Evolutionary conservation across 2,888 invertebrate genomes (phyloP), one percentile per base, ranked within the genome.

Genomic region (Brassicogethes aeneus): DNA sequence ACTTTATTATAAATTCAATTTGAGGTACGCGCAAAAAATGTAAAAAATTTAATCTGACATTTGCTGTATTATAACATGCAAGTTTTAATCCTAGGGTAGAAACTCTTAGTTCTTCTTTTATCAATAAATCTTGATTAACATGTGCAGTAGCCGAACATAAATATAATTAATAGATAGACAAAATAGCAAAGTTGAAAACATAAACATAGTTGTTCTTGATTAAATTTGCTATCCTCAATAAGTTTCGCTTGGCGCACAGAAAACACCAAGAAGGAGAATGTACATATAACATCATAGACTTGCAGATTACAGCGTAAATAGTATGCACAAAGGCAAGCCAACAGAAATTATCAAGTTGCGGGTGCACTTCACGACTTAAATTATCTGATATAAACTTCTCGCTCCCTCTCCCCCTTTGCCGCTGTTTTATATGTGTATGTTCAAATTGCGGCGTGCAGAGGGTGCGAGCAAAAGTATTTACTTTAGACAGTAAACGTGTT

Each of bases 321-420:
- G 37, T 40, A 43, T 40, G 36, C 43, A 43, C 43, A 43, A 40
- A 43, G 43, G 38, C 39, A 40, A 43, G 39, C 38, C 37, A 44
- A 37, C 44, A 41, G 44, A 44, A 44, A 44, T 41, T 44, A 41
- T 37, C 37, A 44, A 44, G 44, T 44, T 44, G 44, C 16, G 40
- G 41, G 36, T 37, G 34, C 37, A 34, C 41, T 44, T 38, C 41
- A 32, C 41, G 41, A 44, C 41, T 41, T 41, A 44, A 44, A 44
- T 44, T 44, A 44, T 41, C 41, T 41, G 37, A 40, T 40, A 36
- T 23, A 23, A 23, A 23, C 23, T n/a, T n/a, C n/a, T n/a, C n/a
- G n/a, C n/a, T n/a, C n/a, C 23, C 23, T 10, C 10, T 23, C 23
- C 23, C 5, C 23, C 5, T 23, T 23, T 23, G 23, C 10, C 5